Evolutionary conservation across 2,888 invertebrate species (phyloP).

Genomic region (Nemapogon koenigi): DNA sequence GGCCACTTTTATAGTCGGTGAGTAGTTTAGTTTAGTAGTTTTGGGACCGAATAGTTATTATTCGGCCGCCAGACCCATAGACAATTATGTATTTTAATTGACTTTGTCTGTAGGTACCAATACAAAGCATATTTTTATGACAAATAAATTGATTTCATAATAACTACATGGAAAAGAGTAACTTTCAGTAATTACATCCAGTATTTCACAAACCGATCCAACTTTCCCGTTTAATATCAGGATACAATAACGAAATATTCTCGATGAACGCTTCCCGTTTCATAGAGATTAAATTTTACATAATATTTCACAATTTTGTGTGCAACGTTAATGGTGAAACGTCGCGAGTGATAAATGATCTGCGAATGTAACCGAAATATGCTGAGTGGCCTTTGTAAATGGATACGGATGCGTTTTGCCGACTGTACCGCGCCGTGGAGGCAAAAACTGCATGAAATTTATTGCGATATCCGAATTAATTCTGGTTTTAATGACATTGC

Average conservation of each 20-base stretch:
- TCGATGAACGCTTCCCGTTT: constrained; percentile 7
- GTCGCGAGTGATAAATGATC: constrained; percentile 31
- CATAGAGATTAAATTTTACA: constrained; percentile 25
- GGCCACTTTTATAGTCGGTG: too few relatives aligned
- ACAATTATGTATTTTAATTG: too few relatives aligned
- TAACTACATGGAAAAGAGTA: too few relatives aligned
- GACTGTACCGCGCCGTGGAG: constrained; percentile 10
- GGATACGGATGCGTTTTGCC: constrained; percentile 17
- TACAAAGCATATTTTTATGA: too few relatives aligned
- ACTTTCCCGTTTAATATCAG: constrained; percentile 5
- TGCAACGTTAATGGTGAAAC: constrained; percentile 28
- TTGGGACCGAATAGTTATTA: too few relatives aligned
- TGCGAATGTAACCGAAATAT: constrained; percentile 36
- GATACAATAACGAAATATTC: constrained; percentile 1
- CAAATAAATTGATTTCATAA: too few relatives aligned
- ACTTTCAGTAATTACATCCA: constrained; percentile 3
- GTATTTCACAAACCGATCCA: constrained; percentile 2
- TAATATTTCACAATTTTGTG: constrained; percentile 35
- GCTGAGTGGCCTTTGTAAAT: constrained; percentile 39
- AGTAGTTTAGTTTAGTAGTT: too few relatives aligned
- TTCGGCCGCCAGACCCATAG: too few relatives aligned
- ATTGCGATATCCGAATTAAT: constrained; percentile 6
- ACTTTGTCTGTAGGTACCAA: too few relatives aligned
- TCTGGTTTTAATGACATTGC: not conserved
- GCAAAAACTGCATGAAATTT: constrained; percentile 9